Conservation (phyloP, 2,113 vertebrate species). For the Chloroceryle aenea region DNA sequence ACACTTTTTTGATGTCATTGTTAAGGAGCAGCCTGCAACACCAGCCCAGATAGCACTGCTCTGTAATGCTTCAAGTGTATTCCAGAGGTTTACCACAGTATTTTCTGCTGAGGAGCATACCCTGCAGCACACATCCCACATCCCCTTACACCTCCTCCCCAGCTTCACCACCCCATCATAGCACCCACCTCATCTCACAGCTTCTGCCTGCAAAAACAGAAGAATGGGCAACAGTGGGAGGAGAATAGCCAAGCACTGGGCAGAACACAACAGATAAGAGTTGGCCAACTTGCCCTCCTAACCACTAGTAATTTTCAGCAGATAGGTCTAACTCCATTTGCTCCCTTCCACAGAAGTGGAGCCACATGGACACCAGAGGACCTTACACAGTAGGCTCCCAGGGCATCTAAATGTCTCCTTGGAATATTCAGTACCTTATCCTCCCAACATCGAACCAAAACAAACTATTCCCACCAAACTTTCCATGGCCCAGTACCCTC, state of each 20-base stretch:
- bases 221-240: not conserved
- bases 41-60: not conserved
- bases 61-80: not conserved
- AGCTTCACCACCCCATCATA: not conserved
- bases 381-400: not conserved
- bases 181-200: not conserved
- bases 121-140: not conserved
- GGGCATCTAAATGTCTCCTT: not conserved
- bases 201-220: not conserved
- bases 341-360: not conserved
- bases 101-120: not conserved
- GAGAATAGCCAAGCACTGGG: not conserved
- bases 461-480: not conserved
- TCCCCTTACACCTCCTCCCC: not conserved
- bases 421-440: not conserved
- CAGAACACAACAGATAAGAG: not conserved
- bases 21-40: not conserved
- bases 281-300: not conserved
- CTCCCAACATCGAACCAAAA: not conserved
- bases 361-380: not conserved
- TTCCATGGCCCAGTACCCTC: not conserved
- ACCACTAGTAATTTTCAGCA: not conserved
- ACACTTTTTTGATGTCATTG: not conserved
- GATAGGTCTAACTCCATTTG: not conserved
- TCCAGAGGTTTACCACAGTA: not conserved